Evolutionary conservation across 2,113 vertebrate species (phyloP), one percentile per base, ranked within the genome.

Genomic region (Prionailurus viverrinus): DNA sequence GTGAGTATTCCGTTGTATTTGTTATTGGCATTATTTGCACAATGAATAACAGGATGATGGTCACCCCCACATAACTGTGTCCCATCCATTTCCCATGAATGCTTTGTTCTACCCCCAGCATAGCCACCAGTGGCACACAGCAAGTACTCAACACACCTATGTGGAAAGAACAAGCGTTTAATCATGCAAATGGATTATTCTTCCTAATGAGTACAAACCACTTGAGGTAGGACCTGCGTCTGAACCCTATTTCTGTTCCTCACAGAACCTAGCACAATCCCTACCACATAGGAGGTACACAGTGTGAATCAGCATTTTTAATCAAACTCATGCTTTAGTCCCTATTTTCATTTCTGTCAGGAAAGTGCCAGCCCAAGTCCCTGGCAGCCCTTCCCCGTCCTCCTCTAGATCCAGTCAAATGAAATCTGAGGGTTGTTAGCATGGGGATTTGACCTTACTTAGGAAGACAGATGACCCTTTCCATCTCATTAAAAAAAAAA

Each of bases 321-420:
- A 71, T 15, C 23, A 51, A 15, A 29, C 36, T 25, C 45, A 3
- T 6, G 27, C 33, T 25, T 51, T n/a, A n/a, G 39, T 48, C 63
- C n/a, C 11, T 68, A 18, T 33, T 58, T 65, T 51, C 19, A 27
- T 81, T 71, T 68, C 51, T 8, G 33, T 65, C 39, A 96, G 61
- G 85, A 86, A 97, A 98, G 96, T 53, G 41, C 65, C 97, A 97
- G 96, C 45, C 85, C 27, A 92, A 96, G 86, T 81, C 61, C 87
- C 96, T 94, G 97, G 78, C 65, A 96, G 97, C 96, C 91, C 93
- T 81, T 36, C 36, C 94, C 82, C 78, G 25, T 45, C 95, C 55
- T 83, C 89, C 91, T 92, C 68, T 66, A 88, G 89, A 96, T 91
- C 82, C 51, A 61, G 84, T 21, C 36, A 78, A 94, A 93, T 73